Conservation (phyloP, 2,888 invertebrate genomes). For the Cylindroiulus punctatus region DNA sequence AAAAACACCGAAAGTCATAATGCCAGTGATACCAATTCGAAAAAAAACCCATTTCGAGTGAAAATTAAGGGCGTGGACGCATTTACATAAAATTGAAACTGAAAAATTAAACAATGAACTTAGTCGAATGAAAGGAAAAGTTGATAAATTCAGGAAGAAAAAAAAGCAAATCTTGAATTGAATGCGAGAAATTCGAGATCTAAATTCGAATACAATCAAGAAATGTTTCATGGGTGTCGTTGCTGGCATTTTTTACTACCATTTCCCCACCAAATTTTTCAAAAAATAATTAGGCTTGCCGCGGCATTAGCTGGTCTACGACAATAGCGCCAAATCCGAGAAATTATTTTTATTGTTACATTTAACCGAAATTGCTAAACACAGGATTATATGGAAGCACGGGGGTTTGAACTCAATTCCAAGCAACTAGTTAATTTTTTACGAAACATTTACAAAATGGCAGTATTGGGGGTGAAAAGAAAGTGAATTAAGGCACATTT, state of each 20-base stretch:
- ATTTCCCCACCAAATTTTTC: not conserved
- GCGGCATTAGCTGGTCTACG: not conserved
- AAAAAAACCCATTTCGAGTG: not conserved
- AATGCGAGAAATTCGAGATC: conserved; percentile 44
- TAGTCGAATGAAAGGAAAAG: conserved; percentile 14
- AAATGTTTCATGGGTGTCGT: not conserved
- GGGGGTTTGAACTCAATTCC: not conserved
- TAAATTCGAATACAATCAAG: conserved; percentile 34
- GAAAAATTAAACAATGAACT: conserved; percentile 30
- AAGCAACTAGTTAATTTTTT: not conserved
- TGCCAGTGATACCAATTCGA: not conserved
- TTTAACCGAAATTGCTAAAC: conserved; percentile 10
- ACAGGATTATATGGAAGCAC: not conserved
- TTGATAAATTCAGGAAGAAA: not conserved
- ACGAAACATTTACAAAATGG: not conserved
- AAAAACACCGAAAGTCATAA: conserved; percentile 32
- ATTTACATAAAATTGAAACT: not conserved
- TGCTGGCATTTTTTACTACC: not conserved
- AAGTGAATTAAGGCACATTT: not conserved
- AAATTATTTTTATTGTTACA: conserved; percentile 41
- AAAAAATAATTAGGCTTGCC: conserved; percentile 27
- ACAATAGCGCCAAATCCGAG: conserved; percentile 19
- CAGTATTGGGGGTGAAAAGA: not conserved
- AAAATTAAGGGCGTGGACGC: conserved; percentile 43
- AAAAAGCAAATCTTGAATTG: not conserved